phyloP scores from a whole-genome alignment of 2,113 vertebrate species.

The Gasterosteus aculeatus region DNA sequence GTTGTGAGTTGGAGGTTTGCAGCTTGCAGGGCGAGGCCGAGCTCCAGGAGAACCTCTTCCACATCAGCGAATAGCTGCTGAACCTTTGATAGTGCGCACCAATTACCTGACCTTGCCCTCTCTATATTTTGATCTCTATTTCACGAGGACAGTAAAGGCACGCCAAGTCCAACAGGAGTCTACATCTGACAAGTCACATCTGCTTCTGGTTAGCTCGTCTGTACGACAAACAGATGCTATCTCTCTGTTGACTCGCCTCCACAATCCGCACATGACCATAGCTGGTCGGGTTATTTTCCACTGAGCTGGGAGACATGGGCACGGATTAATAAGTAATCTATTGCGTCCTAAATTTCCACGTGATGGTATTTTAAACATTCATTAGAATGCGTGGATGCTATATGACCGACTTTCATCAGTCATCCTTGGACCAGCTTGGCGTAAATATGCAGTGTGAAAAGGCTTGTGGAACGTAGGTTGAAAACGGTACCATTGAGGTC shows the following conservation, averaged over 20 bases:
- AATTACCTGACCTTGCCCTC: slow-evolving; percentile 37
- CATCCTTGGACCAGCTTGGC: slow-evolving; percentile 11
- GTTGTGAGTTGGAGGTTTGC: slow-evolving; percentile 45
- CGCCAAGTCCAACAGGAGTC: slow-evolving; percentile 67
- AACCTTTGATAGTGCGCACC: slow-evolving; percentile 38
- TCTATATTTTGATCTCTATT: slow-evolving; percentile 59
- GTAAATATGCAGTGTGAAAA: slow-evolving; percentile 21
- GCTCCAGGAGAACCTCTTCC: slow-evolving; percentile 13
- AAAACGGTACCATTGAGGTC: slow-evolving; percentile 87
- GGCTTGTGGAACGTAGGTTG: background rate
- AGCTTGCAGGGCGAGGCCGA: slow-evolving; percentile 8
- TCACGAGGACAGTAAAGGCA: slow-evolving; percentile 67
- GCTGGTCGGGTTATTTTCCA: slow-evolving; percentile 53
- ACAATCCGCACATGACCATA: slow-evolving; percentile 63
- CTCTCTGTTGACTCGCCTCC: slow-evolving; percentile 61
- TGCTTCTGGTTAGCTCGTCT: slow-evolving; percentile 71
- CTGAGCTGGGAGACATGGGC: slow-evolving; percentile 36
- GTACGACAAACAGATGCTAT: slow-evolving; percentile 78
- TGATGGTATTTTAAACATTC: slow-evolving; percentile 33
- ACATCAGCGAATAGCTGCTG: slow-evolving; percentile 20
- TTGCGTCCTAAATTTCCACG: background rate
- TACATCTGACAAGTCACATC: slow-evolving; percentile 72
- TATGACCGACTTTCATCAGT: slow-evolving; percentile 9
- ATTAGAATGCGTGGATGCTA: background rate
- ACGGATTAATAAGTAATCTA: slow-evolving; percentile 36